phyloP scores from a whole-genome alignment of 2,113 vertebrate genomes.

The Xerus inauris region DNA sequence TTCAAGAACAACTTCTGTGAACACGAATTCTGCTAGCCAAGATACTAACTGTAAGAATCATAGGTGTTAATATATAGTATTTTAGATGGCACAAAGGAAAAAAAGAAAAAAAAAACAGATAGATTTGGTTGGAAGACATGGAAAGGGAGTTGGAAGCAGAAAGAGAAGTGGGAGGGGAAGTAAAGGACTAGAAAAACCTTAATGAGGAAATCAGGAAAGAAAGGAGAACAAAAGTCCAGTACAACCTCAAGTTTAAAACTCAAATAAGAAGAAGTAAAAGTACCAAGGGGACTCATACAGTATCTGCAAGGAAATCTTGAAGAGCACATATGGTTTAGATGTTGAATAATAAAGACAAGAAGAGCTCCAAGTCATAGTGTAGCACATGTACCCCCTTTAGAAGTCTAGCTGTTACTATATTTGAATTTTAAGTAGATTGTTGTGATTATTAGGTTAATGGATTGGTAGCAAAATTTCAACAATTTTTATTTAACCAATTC shows the following conservation, averaged over 20 bases:
- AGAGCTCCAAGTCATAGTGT: background rate
- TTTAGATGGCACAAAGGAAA: background rate
- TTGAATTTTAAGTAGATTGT: background rate
- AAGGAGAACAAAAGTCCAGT: background rate
- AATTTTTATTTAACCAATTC: background rate
- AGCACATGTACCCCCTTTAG: background rate
- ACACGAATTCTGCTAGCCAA: background rate
- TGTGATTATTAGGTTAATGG: background rate
- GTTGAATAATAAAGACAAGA: background rate
- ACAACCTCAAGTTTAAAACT: background rate
- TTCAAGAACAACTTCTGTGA: background rate
- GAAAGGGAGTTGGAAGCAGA: background rate
- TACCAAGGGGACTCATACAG: background rate
- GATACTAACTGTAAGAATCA: background rate
- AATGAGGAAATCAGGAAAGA: background rate
- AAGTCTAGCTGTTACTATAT: background rate
- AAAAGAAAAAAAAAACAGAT: constrained; percentile 3
- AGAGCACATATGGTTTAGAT: background rate
- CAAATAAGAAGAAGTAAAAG: background rate
- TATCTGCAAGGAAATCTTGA: background rate
- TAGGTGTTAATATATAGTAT: background rate
- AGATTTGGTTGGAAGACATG: background rate
- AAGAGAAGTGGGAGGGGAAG: background rate
- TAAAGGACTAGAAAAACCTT: background rate
- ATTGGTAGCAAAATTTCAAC: background rate